A percentile compares a stretch with the other conserved stretches of the same genome.
Conservation (phyloP, 2,888 invertebrate species). For the Drosophila mulleri region DNA sequence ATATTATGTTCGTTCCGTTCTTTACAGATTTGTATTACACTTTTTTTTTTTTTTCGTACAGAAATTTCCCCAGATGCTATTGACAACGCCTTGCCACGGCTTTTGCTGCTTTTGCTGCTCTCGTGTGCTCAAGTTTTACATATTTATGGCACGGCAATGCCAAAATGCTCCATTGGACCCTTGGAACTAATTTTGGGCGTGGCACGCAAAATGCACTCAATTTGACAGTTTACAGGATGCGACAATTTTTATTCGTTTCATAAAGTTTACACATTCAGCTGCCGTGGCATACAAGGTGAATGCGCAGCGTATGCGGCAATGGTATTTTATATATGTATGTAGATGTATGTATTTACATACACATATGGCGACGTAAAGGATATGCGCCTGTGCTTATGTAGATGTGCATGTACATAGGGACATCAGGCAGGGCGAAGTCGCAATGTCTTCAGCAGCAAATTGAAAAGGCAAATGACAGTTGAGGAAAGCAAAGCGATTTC, state of each 20-base stretch:
- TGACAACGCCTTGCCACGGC: neutral
- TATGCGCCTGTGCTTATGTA: conserved; percentile 5
- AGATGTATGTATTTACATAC: neutral
- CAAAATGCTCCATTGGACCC: conserved; percentile 48
- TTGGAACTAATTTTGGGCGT: conserved; percentile 48
- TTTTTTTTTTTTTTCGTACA: neutral
- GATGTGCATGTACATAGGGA: neutral
- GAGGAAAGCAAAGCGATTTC: conserved; percentile 71
- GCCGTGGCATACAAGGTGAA: neutral
- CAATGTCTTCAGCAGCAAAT: conserved; percentile 53
- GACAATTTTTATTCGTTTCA: conserved; percentile 63
- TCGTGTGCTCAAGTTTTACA: conserved; percentile 33
- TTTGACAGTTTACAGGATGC: conserved; percentile 52
- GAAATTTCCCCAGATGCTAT: conserved; percentile 51
- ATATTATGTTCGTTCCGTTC: conserved; percentile 3
- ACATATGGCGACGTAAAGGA: neutral
- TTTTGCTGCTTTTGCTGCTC: too few relatives aligned
- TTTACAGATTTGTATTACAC: conserved; percentile 19
- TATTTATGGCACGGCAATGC: conserved; percentile 33
- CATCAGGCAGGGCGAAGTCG: conserved; percentile 10
- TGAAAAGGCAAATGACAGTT: conserved; percentile 66
- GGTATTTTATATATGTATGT: neutral
- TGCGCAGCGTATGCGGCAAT: neutral
- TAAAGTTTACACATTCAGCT: conserved; percentile 42
- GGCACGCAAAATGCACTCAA: conserved; percentile 51